Base-by-base conservation (phyloP, 2,888 invertebrate species). In the Drosophila mimetica region DNA sequence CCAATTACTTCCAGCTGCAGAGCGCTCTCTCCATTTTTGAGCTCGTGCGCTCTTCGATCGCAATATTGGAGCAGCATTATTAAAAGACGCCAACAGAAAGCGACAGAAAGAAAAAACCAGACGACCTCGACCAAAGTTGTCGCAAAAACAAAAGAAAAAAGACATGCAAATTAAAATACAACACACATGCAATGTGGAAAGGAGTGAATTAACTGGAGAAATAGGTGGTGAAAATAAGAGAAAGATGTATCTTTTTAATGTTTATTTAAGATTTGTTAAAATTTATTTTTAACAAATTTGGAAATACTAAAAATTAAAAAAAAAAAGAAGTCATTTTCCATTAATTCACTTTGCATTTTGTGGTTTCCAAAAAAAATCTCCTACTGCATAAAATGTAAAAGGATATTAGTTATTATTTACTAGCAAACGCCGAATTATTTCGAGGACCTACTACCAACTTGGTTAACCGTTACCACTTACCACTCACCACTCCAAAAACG, bases 51-150 rank as follows among this genome's bases (percentile, higher is more conserved):
- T 75, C 41, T 76, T 44, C 46, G 65, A 52, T 66, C 61, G 79
- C 46, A 82, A 70, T 61, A 65, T 36, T 58, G 46, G 66, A 70
- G 65, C 59, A 65, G 44, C 59, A 48, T 58, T 74, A 47, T 25
- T 28, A 34, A 67, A 57, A 69, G 65, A 66, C 42, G 42, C 13
- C 69, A 36, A 71, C 71, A 69, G 57, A 75, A 66, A 74, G 64
- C 73, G 51, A 59, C 72, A 65, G 70, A 77, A 83, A 48, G 54
- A 60, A 44, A 48, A 89, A 88, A 90, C 90, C 79, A 84, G 87
- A 89, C 89, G 90, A 89, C 90, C 90, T 90, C 90, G 89, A 89
- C 86, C 71, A 70, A 82, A 73, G 75, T 69, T 79, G 75, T 75
- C 66, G 76, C 79, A 77, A 79, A 78, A 46, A 65, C 41, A 69